These are phyloP conservation scores for Etia nguti DNA, from an alignment of 2,113 vertebrate genomes.

Conservation along the genomic window DNA sequence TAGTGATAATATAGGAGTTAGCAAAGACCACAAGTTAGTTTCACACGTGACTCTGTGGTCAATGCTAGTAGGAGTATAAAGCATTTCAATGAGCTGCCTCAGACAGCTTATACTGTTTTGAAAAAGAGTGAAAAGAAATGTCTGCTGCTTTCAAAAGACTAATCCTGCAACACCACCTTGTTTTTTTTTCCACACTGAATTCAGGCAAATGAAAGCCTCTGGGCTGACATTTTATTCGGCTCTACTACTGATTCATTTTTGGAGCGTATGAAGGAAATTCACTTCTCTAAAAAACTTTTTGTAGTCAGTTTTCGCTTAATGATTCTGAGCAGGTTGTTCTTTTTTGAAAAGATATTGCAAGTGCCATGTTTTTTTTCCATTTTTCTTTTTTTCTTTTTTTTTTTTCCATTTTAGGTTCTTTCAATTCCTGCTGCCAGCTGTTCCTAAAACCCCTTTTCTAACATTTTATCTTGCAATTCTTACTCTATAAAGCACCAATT, in stretches of 20 bases:
- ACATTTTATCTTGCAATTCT: background rate
- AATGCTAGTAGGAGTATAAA: background rate
- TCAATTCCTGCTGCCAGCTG: background rate
- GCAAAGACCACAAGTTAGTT: background rate
- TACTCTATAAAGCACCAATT: background rate
- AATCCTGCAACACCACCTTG: conserved; percentile 18
- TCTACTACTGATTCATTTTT: conserved; percentile 4
- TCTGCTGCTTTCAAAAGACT: conserved; percentile 15
- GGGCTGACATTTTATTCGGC: conserved; percentile 13
- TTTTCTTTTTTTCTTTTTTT: background rate
- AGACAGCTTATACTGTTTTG: conserved; percentile 8
- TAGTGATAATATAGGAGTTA: conserved; percentile 15
- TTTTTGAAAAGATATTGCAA: background rate
- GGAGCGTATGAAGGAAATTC: background rate
- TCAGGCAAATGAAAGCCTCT: conserved; percentile 26
- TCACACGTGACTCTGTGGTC: background rate
- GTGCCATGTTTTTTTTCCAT: background rate
- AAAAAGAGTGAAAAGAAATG: background rate
- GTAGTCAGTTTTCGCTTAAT: background rate
- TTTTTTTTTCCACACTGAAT: background rate
- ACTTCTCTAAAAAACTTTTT: background rate
- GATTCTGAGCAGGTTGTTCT: background rate
- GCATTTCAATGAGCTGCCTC: background rate
- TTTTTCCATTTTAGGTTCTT: background rate
- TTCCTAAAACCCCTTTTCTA: background rate